Conservation (phyloP, 2,797 vertebrate genomes). For the Intellagama lesueurii region DNA sequence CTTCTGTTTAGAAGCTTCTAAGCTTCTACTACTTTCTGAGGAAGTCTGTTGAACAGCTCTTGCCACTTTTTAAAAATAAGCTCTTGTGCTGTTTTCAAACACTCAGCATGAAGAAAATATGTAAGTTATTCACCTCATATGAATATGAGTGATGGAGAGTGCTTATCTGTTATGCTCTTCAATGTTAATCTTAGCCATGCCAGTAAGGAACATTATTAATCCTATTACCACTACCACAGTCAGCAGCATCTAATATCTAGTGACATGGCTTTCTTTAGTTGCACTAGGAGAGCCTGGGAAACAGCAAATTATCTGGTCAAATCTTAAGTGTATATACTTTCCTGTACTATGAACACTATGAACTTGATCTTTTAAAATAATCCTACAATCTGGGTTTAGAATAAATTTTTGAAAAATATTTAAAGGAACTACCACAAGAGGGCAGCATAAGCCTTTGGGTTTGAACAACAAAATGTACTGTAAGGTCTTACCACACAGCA, state of each 20-base stretch:
- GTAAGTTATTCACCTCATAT: too few species aligned
- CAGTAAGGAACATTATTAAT: neutral
- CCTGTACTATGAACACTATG: neutral
- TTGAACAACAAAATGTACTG: neutral
- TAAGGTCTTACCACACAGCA: neutral
- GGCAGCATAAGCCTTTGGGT: conserved; percentile 66
- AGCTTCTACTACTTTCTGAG: too few species aligned
- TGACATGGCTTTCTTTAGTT: neutral
- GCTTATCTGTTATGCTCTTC: too few species aligned
- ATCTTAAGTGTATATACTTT: neutral
- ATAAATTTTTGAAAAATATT: conserved; percentile 13
- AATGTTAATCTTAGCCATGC: too few species aligned
- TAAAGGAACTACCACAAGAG: conserved; percentile 51
- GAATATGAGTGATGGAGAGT: too few species aligned
- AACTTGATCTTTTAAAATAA: neutral
- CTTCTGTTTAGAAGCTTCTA: too few species aligned
- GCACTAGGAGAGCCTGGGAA: neutral
- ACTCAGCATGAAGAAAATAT: too few species aligned
- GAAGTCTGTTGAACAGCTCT: too few species aligned
- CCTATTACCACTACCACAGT: neutral
- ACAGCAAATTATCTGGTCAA: neutral
- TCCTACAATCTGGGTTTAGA: neutral
- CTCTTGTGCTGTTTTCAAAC: too few species aligned
- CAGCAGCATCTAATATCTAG: neutral
- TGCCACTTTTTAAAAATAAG: too few species aligned